A percentile compares a stretch with the other conserved stretches of the same genome.
Conservation (phyloP, 2,113 vertebrate genomes). For the Pipa parva region DNA sequence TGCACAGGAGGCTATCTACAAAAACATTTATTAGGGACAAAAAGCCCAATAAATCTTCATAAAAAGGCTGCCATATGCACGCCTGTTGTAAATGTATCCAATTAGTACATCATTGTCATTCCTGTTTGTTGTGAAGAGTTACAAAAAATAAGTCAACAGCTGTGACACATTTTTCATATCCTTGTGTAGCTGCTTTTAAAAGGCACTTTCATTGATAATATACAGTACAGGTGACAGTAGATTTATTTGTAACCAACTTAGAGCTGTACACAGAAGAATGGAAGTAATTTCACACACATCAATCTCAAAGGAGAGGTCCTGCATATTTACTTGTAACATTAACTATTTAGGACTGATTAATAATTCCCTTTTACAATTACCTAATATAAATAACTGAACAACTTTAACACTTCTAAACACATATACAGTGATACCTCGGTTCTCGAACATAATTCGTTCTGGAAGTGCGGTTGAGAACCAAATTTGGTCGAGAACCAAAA, state of each 20-base stretch:
- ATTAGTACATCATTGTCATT: constrained; percentile 2
- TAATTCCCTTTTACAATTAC: no score
- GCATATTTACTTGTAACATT: neutral
- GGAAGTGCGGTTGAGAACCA: no score
- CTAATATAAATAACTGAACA: no score
- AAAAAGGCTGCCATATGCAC: neutral
- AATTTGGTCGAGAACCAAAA: no score
- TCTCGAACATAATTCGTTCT: no score
- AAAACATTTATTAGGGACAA: neutral
- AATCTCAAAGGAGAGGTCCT: neutral
- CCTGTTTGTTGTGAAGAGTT: neutral
- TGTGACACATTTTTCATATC: neutral
- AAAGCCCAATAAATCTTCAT: neutral
- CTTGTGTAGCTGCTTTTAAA: neutral
- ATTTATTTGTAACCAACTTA: neutral
- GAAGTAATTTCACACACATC: no score
- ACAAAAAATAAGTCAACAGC: neutral
- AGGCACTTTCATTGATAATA: neutral
- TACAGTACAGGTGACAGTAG: no score
- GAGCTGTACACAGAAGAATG: neutral
- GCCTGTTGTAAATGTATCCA: neutral
- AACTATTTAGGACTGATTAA: no score
- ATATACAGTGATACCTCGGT: no score
- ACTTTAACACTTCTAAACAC: no score
- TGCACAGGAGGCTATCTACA: neutral